These are phyloP conservation scores for Priocnemis perturbator DNA, from an alignment of 2,888 invertebrate species.

Conservation along the genomic window DNA sequence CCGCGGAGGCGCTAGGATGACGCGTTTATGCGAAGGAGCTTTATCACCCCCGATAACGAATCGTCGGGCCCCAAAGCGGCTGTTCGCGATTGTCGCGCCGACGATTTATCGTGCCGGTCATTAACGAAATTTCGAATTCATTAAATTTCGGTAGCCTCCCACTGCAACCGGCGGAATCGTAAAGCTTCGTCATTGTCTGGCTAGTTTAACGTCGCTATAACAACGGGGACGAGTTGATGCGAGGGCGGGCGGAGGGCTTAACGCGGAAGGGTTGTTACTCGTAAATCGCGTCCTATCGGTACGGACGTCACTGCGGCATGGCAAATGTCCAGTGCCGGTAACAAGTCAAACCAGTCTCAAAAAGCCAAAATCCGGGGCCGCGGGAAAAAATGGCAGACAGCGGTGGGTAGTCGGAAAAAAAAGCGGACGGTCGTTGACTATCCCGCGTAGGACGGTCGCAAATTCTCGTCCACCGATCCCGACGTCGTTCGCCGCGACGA, in stretches of 20 bases:
- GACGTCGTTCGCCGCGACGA: too few relatives aligned
- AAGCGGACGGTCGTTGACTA: neutral
- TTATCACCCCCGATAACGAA: too few relatives aligned
- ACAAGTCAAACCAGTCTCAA: constrained; percentile 27
- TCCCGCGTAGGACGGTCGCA: too few relatives aligned
- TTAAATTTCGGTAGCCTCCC: constrained; percentile 52
- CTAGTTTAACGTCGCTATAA: constrained; percentile 62
- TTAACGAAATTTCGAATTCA: constrained; percentile 63
- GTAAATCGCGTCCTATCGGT: constrained; percentile 55
- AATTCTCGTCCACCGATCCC: too few relatives aligned
- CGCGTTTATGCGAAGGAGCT: too few relatives aligned
- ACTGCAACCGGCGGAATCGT: constrained; percentile 43
- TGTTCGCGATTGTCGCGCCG: constrained; percentile 20
- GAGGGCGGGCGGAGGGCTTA: constrained; percentile 21
- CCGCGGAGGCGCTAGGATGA: too few relatives aligned
- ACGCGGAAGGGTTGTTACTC: constrained; percentile 46
- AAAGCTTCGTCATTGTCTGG: constrained; percentile 60
- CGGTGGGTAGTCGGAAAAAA: neutral
- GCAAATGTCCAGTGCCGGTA: constrained; percentile 37
- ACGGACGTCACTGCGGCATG: constrained; percentile 44
- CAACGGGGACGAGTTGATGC: constrained; percentile 29
- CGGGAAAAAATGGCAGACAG: neutral
- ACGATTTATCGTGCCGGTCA: constrained; percentile 59
- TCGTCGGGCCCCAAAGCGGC: too few relatives aligned
- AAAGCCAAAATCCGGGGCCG: constrained; percentile 26